Evolutionary conservation across 1,140 invertebrate species (phyloP).

Genomic region (Drosophila setifemur): DNA sequence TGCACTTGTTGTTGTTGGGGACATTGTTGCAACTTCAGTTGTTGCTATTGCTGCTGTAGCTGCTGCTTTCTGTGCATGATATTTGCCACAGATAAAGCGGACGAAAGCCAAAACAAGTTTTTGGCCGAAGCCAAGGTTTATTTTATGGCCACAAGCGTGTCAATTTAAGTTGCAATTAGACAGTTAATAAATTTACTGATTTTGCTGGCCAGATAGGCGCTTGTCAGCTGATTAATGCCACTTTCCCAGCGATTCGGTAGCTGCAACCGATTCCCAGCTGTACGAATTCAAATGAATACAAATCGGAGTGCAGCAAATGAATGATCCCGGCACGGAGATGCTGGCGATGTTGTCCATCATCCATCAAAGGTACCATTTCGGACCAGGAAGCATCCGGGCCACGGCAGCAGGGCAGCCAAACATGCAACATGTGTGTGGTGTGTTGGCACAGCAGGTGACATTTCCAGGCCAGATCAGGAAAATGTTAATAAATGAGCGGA

Average conservation of each 20-base stretch:
- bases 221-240: conserved; percentile 40
- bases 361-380: conserved; percentile 57
- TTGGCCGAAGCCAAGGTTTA: conserved; percentile 37
- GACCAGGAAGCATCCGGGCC: conserved; percentile 40
- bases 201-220: conserved; percentile 10
- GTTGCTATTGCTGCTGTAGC: conserved; percentile 46
- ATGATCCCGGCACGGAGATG: conserved; percentile 15
- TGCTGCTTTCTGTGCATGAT: conserved; percentile 16
- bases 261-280: conserved; percentile 7
- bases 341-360: conserved; percentile 64
- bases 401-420: too few species aligned
- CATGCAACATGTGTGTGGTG: conserved; percentile 61
- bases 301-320: conserved; percentile 36
- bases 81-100: conserved; percentile 43
- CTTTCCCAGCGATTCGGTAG: conserved; percentile 33
- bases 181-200: conserved; percentile 63
- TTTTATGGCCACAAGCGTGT: conserved; percentile 61
- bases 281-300: conserved; percentile 56
- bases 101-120: conserved; percentile 48
- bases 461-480: conserved; percentile 57
- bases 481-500: conserved; percentile 54
- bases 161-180: conserved; percentile 62
- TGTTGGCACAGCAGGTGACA: conserved; percentile 81
- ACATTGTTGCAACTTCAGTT: conserved; percentile 52
- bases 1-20: conserved; percentile 53